Evolutionary conservation across 2,113 vertebrate genomes (phyloP), one percentile per base, ranked within the genome.

Genomic region (Hippocampus mohnikei): DNA sequence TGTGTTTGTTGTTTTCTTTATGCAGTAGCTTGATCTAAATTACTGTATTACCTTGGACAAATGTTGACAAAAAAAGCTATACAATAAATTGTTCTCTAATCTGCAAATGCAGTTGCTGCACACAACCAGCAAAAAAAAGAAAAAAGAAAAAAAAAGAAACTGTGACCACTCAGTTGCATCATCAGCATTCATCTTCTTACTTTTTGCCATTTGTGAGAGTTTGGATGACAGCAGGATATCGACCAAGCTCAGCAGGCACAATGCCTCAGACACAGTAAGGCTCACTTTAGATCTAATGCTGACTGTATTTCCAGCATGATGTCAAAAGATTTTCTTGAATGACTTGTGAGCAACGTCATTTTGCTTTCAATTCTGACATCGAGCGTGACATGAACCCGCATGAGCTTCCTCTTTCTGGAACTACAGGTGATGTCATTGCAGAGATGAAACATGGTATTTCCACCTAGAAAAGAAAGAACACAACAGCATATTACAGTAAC

Each of bases 201-300:
- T 66, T 66, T 41, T 67, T n/a, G 42, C 53, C 72, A 67, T 48
- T 66, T 75, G 48, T 61, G 73, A 59, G 59, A n/a, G 74, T 77
- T 85, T 84, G 86, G 78, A 72, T 23, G 61, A 70, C 75, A 73
- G 87, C 83, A 82, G 37, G 8, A 68, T 72, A 12, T 10, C 82
- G 74, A 85, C 85, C 88, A 88, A 89, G 91, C 90, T 91, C 87
- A 85, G 85, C 91, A 88, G 10, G 77, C 66, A 81, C 0, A 1
- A 90, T 81, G 87, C 85, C 90, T 91, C 86, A 85, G 21, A 60
- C 74, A 75, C 69, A 71, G 79, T 81, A 71, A 69, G 61, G 84
- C 84, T 76, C 87, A 73, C 82, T 75, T 82, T 88, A 84, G 89
- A 92, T 87, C 89, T 90, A 89, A 90, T 84, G 78, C 88, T 87